These are phyloP conservation scores for Geopemphigus sp. DNA, from an alignment of 1,140 invertebrate species.

Conservation along the genomic window DNA sequence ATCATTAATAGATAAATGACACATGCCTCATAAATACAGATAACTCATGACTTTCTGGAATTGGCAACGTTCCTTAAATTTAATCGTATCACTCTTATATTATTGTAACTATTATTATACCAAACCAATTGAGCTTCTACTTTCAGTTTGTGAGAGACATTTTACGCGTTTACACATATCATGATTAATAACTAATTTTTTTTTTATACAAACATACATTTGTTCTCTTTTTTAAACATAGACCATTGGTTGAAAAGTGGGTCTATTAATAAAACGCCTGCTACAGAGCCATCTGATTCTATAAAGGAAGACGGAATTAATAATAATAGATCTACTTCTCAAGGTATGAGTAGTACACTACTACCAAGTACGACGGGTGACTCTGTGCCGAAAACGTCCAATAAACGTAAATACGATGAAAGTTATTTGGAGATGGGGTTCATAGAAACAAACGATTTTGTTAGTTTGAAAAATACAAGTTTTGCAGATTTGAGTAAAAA, in stretches of 20 bases:
- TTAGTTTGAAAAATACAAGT: too few species aligned
- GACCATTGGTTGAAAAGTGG: constrained; percentile 47
- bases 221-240: constrained; percentile 41
- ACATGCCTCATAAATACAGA: not conserved
- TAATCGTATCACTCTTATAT: constrained; percentile 39
- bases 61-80: constrained; percentile 21
- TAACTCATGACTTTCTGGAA: constrained; percentile 13
- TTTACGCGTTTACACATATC: constrained; percentile 22
- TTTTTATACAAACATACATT: constrained; percentile 17
- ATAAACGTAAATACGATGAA: constrained; percentile 16
- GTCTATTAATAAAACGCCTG: constrained; percentile 29
- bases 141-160: not conserved
- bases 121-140: constrained; percentile 10
- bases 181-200: constrained; percentile 10
- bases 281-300: constrained; percentile 12
- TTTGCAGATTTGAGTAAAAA: too few species aligned
- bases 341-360: constrained; percentile 13
- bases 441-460: constrained; percentile 45
- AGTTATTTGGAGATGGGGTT: constrained; percentile 28
- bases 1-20: constrained; percentile 20
- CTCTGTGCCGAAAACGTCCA: not conserved
- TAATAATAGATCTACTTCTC: constrained; percentile 26
- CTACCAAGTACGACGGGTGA: not conserved
- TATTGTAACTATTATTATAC: constrained; percentile 35
- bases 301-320: not conserved